Base-by-base conservation (phyloP, 2,888 invertebrate genomes). In the Dichetophora obliterata region DNA sequence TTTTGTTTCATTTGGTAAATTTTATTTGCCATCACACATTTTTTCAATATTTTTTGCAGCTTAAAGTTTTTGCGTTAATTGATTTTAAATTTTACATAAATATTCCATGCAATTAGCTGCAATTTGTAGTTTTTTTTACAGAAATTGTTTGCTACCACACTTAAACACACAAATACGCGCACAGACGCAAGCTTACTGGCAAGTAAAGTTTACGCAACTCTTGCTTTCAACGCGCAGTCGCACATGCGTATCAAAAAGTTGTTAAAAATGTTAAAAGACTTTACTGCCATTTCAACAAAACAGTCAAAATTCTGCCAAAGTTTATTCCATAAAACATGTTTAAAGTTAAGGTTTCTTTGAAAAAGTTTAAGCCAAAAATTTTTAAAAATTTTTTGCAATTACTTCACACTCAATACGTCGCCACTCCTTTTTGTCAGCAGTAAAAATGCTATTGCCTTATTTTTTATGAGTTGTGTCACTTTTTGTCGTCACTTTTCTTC, bases 211-310 rank as follows among this genome's bases (percentile, higher is more conserved):
- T 63, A 59, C 63, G 75, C 75, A 59, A 77, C 74, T 66, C 52
- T 77, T 77, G 68, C 71, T 69, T 76, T 66, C 65, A 50, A 57
- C 66, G 43, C 24, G 57, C 34, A 24, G 34, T 70, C 69, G 75
- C 74, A 65, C 71, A 63, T 75, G 77, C 73, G 77, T 70, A 77
- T 27, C 75, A 27, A 24, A 54, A 66, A 31, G 24, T n/a, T 34
- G 48, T 61, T 72, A 14, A 43, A 27, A 19, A 43, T 43, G 11
- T 43, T 43, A 11, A 11, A 24, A 31, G n/a, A 69, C 19, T 37
- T 50, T 52, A 16, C 27, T 69, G 27, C 14, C 34, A 65, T 6
- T 52, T 69, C 1, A 11, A 48, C 37, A 6, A 43, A 16, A 31
- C 14, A 16, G 63, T 63, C 11, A 66, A 66, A 65, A 34, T 37